Evolutionary conservation across 37 sponge, comb jelly and placozoan species (phyloP).

Genomic region (Halisarca cf. caerulea): DNA sequence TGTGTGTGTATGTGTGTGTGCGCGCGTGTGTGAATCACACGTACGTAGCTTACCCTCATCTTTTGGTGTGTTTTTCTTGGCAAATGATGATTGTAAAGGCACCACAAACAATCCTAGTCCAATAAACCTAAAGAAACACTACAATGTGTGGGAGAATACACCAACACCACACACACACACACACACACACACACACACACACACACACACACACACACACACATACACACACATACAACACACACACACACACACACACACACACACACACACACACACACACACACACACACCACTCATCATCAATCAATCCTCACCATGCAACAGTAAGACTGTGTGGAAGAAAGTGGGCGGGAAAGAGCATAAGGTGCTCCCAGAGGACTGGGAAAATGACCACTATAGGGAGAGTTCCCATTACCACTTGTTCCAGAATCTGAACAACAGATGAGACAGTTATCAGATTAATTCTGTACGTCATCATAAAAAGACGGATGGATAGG

Average conservation of each 20-base stretch:
- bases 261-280: neutral
- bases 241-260: conserved; percentile 13
- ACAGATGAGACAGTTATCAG: neutral
- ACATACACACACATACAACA: neutral
- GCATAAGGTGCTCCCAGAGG: conserved; percentile 66
- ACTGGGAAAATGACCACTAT: conserved; percentile 50
- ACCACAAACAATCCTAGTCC: conserved; percentile 55
- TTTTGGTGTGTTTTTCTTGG: conserved; percentile 50
- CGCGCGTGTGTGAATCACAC: neutral
- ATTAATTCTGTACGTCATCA: neutral
- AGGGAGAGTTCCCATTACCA: conserved; percentile 25
- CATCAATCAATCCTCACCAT: conserved; percentile 45
- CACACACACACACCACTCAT: neutral
- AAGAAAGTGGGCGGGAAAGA: conserved; percentile 46
- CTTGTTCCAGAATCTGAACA: conserved; percentile 13
- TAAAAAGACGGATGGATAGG: neutral
- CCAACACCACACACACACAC: no score
- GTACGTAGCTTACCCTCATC: conserved; percentile 22
- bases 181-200: conserved; percentile 43
- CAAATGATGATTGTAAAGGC: conserved; percentile 69
- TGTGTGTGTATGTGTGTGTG: neutral
- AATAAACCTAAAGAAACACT: conserved; percentile 26
- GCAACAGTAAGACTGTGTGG: conserved; percentile 40
- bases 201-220: neutral
- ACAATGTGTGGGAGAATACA: no score